Percentiles rank a stretch among this genome's conserved stretches.
These are phyloP conservation scores for Pterocles gutturalis DNA, from an alignment of 2,113 vertebrate species.

Conservation along the genomic window DNA sequence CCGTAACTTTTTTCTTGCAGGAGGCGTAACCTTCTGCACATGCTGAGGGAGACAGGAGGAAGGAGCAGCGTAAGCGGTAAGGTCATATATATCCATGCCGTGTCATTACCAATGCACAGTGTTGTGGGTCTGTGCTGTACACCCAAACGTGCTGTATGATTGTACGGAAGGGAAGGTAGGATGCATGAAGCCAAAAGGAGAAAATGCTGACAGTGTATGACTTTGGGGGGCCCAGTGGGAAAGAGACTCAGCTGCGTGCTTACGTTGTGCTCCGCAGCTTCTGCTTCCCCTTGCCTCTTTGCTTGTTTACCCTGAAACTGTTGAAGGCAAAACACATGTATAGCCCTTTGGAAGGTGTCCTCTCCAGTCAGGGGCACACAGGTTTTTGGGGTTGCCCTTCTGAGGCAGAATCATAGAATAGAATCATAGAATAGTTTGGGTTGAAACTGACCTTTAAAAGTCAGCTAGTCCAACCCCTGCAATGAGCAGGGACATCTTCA, in stretches of 20 bases:
- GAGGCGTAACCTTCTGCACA: neutral
- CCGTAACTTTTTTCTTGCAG: neutral
- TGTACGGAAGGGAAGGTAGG: neutral
- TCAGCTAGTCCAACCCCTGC: no score
- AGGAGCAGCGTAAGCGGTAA: rapidly evolving
- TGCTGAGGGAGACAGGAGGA: neutral
- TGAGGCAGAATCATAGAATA: neutral
- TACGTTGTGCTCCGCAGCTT: neutral
- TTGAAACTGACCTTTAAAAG: no score
- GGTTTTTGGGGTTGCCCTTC: neutral
- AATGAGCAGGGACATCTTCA: no score
- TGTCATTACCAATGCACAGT: rapidly evolving
- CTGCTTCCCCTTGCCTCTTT: rapidly evolving
- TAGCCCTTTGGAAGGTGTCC: rapidly evolving
- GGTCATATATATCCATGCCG: neutral
- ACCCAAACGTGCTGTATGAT: neutral
- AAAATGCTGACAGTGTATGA: neutral
- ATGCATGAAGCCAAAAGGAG: neutral
- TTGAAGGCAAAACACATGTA: neutral
- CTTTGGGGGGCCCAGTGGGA: neutral
- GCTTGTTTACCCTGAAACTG: neutral
- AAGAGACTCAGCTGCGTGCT: neutral
- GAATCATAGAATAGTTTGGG: no score
- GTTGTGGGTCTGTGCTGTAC: neutral
- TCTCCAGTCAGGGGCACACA: rapidly evolving